These are phyloP conservation scores for Notiomystis cincta DNA, from an alignment of 2,113 vertebrate species.

Conservation along the genomic window DNA sequence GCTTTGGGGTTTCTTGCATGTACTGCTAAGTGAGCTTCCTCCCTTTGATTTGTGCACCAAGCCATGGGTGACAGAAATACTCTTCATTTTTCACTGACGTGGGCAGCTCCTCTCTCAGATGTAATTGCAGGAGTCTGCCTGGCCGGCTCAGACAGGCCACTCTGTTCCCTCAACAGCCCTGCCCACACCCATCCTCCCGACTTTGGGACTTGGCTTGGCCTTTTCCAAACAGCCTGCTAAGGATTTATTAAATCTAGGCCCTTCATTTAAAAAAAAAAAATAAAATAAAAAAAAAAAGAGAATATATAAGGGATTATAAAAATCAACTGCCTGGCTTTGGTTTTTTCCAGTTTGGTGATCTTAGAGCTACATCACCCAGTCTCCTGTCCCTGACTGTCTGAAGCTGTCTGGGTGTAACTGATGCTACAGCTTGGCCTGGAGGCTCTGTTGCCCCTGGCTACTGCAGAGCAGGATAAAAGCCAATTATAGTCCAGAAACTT, in stretches of 20 bases:
- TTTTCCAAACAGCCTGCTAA: slow-evolving; percentile 35
- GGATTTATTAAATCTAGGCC: slow-evolving; percentile 31
- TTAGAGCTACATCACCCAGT: background rate
- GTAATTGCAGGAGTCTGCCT: slow-evolving; percentile 35
- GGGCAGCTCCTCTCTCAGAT: slow-evolving; percentile 60
- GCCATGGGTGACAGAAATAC: slow-evolving; percentile 42
- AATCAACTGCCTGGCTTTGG: slow-evolving; percentile 15
- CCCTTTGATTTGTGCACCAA: slow-evolving; percentile 67
- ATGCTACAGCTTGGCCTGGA: background rate
- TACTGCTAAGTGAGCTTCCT: slow-evolving; percentile 15
- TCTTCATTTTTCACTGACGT: slow-evolving; percentile 33
- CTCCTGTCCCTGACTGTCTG: background rate
- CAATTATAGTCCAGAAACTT: slow-evolving; percentile 17
- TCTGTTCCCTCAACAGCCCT: slow-evolving; percentile 19
- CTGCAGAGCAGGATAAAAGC: slow-evolving; percentile 6
- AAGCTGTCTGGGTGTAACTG: background rate
- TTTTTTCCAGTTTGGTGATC: slow-evolving; percentile 48
- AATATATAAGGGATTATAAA: slow-evolving; percentile 18
- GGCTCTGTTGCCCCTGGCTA: slow-evolving; percentile 46
- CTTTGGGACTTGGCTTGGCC: slow-evolving; percentile 22
- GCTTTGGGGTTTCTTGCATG: slow-evolving; percentile 35
- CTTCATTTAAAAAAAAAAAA: background rate
- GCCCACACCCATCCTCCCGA: slow-evolving; percentile 14
- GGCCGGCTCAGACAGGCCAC: background rate
- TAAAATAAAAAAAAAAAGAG: background rate